Conservation (phyloP, 2,888 invertebrate species). For the Cataglyphis rosenhaueri region DNA sequence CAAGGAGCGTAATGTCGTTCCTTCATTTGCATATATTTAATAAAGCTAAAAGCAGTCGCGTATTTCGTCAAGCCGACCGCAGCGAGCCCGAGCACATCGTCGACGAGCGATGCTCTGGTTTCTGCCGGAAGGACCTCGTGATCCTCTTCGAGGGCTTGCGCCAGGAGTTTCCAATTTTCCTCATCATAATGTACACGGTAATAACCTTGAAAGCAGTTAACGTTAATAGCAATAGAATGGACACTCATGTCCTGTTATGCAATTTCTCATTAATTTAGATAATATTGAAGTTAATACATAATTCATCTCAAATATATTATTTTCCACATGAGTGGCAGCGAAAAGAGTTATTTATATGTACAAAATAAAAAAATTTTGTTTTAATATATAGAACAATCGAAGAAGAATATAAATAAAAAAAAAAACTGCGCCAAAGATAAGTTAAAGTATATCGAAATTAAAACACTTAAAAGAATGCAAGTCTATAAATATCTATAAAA, state of each 20-base stretch:
- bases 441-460: not conserved
- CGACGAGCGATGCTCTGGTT: conserved; percentile 87
- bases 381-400: not conserved
- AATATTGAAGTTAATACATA: conserved; percentile 15
- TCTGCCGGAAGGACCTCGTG: conserved; percentile 84
- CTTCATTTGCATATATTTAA: conserved; percentile 85
- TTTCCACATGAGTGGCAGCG: not conserved
- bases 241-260: not conserved
- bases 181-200: conserved; percentile 83
- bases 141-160: conserved; percentile 74
- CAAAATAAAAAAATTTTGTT: not conserved
- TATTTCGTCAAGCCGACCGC: conserved; percentile 84
- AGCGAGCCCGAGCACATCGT: conserved; percentile 86
- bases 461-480: not conserved
- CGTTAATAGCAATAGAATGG: conserved; percentile 23
- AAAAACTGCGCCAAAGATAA: not conserved
- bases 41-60: conserved; percentile 85
- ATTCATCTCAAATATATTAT: not conserved
- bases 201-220: conserved; percentile 79
- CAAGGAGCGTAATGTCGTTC: conserved; percentile 87
- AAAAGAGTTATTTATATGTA: not conserved
- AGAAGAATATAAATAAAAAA: not conserved
- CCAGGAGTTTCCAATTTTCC: conserved; percentile 79
- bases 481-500: not conserved
- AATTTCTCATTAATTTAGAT: conserved; percentile 5